Base-by-base conservation (phyloP, 35 echinoderm and acorn worm genomes). In the Heliocidaris erythrogramma region DNA sequence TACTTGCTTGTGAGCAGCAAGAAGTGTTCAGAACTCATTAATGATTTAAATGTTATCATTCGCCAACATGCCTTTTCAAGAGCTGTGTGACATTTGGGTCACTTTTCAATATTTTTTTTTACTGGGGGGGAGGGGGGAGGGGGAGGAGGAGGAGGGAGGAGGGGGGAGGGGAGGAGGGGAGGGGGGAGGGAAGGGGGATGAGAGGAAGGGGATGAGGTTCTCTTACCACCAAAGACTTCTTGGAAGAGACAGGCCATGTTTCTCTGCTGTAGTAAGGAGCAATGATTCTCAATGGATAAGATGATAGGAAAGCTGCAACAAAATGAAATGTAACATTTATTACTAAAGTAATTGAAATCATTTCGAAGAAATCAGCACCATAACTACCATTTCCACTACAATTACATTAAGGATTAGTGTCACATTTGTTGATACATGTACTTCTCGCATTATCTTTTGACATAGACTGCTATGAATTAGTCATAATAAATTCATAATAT, bases 201-300 rank as follows among this genome's bases (percentile, higher is more conserved):
- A 21, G 29, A 13, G 24, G 5, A 42, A 87, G 12, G 11, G 32
- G 29, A 21, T 86, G 5, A 4, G 86, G 30, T 14, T 24, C 13
- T 95, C 96, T 96, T 90, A 97, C 98, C 97, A 92, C 96, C 96
- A 96, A 99, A 99, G 29, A 99, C 93, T 69, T 95, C 91, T 94
- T 97, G 95, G 95, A 99, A 99, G 88, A 94, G 92, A 60, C 90
- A 78, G 31, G 98, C 98, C 98, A 99, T 99, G 88, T 97, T 99
- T 48, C 98, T 94, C 93, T 99, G 98, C 93, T 99, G 98, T 78
- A 94, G 86, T 94, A 99, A 90, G 85, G 92, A 96, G 93, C 98
- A 99, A 86, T 99, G 98, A 89, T 99, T 99, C 92, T 99, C 98
- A 94, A 99, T 97, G 17, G 98, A 99, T 65, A 99, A 49, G 59